Conservation (phyloP, 2,797 vertebrate species). For the Leucoraja ocellata region DNA sequence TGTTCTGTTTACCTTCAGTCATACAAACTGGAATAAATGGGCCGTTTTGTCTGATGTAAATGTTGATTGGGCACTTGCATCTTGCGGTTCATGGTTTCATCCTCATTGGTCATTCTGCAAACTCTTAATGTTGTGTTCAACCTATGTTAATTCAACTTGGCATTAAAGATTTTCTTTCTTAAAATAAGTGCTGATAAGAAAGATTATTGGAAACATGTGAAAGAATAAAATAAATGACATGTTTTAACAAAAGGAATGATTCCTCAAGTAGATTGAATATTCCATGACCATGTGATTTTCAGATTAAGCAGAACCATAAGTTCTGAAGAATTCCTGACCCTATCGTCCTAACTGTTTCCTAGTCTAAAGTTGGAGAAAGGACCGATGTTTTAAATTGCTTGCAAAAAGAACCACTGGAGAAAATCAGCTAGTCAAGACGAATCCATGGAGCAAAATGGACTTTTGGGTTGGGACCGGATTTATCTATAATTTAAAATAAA, state of each 20-base stretch:
- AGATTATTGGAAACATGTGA: too few relatives aligned
- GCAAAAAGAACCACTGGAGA: too few relatives aligned
- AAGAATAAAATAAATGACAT: too few relatives aligned
- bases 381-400: not conserved
- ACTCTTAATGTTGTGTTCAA: not conserved
- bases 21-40: not conserved
- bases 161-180: not conserved
- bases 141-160: not conserved
- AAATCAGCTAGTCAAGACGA: too few relatives aligned
- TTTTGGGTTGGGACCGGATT: not conserved
- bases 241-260: not conserved
- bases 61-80: not conserved
- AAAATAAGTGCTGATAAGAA: not conserved
- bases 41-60: not conserved
- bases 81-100: not conserved
- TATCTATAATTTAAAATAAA: not conserved
- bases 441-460: too few relatives aligned
- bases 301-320: not conserved
- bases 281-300: not conserved
- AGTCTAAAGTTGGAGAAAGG: not conserved
- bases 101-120: not conserved
- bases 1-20: not conserved
- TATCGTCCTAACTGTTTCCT: too few relatives aligned
- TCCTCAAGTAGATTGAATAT: not conserved
- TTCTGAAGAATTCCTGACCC: not conserved